Conservation (phyloP, 2,113 vertebrate genomes). For the Grantiella picta region DNA sequence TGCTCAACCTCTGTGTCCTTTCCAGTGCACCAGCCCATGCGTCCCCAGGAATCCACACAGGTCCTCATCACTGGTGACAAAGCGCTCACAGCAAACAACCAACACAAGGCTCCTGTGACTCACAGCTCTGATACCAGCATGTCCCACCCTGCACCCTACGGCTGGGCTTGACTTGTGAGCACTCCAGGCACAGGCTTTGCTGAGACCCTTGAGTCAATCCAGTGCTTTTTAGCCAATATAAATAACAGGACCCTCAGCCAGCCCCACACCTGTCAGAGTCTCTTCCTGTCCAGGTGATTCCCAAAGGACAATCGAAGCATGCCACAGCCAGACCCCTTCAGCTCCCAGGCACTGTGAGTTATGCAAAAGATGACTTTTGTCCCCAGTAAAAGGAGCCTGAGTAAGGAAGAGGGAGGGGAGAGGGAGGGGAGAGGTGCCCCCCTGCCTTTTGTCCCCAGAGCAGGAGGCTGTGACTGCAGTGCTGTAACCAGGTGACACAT, state of each 20-base stretch:
- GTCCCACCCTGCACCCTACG: fast-evolving
- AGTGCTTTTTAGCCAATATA: neutral
- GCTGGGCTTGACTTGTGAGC: neutral
- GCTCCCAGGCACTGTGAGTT: neutral
- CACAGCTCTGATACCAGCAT: fast-evolving
- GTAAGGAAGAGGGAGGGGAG: neutral
- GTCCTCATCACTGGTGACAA: fast-evolving
- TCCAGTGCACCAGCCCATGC: neutral
- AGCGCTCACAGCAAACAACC: neutral
- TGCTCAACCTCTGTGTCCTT: neutral
- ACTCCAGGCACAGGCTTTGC: neutral
- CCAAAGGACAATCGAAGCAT: fast-evolving
- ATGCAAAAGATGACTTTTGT: neutral
- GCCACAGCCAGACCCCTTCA: neutral
- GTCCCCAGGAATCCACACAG: fast-evolving
- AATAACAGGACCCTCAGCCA: neutral
- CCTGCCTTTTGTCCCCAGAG: neutral
- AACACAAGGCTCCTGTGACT: neutral
- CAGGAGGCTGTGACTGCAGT: neutral
- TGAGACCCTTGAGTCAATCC: neutral
- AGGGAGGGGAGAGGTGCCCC: neutral
- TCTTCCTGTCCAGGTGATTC: neutral
- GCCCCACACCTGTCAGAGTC: neutral
- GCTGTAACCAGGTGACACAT: neutral
- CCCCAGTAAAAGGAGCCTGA: neutral